Base-by-base conservation (phyloP, 2,797 vertebrate species). In the Epinephelus malabaricus region DNA sequence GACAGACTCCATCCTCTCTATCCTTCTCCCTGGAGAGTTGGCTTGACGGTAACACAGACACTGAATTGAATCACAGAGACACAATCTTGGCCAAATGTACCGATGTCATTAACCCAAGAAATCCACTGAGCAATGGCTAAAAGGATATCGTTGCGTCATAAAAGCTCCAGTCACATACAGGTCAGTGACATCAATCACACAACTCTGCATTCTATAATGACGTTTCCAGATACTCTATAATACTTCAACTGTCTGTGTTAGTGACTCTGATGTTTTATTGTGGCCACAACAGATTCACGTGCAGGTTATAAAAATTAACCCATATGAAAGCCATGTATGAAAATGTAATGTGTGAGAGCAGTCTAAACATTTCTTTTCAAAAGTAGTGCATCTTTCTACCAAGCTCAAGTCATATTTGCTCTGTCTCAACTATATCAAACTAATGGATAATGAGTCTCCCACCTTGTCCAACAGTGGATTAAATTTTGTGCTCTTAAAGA, bases 31-130 rank as follows among this genome's bases (percentile, higher is more conserved):
- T 19, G 27, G 90, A 79, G 87, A 89, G 45, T 55, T 69, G 78
- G 70, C 84, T 79, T 89, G 76, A 90, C 84, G 83, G 78, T 76
- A 91, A 89, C 76, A 85, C 68, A 67, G 83, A 88, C 62, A 68
- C 81, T 27, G 58, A 93, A 93, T 92, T 87, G 58, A 93, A 94
- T 93, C 89, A 92, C 63, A 74, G 73, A 87, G 79, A 91, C 78
- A 56, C 85, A 73, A 87, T 87, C 82, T 63, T 47, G 73, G 71
- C 45, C 69, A 83, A 90, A 92, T 79, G 60, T 77, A 86, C 79
- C 82, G 83, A 82, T 47, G 13, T 84, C 84, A 91, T 89, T 89
- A 86, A 83, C 63, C 58, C 54, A 34, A 69, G 61, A 73, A 71
- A 78, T 76, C 75, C 53, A 79, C 43, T 50, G 69, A 82, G 76